A percentile compares a stretch with the other conserved stretches of the same genome.
Conservation (phyloP, 2,888 invertebrate genomes). For the Lucinisca nassula region DNA sequence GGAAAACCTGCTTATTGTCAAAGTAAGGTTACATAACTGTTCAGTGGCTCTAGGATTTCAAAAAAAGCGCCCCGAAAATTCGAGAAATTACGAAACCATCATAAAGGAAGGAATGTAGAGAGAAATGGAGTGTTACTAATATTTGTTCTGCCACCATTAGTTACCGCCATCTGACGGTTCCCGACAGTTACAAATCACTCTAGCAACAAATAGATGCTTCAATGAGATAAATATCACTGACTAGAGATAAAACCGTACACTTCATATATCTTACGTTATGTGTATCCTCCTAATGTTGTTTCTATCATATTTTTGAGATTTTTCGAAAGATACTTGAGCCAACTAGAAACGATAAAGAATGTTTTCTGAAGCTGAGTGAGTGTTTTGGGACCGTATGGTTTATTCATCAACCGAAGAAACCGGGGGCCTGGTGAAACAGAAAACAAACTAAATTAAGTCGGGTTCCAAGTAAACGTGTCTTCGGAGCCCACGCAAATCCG, state of each 20-base stretch:
- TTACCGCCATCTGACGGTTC: neutral
- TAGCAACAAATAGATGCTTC: conserved; percentile 66
- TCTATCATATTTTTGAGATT: conserved; percentile 13
- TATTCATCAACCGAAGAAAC: neutral
- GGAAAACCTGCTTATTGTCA: no score
- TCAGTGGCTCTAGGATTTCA: no score
- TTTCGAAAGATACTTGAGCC: neutral
- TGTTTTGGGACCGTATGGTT: neutral
- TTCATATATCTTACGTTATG: conserved; percentile 62
- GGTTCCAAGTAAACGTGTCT: no score
- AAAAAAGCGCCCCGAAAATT: no score
- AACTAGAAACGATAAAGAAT: conserved; percentile 3
- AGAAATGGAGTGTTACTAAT: conserved; percentile 3
- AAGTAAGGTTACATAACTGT: no score
- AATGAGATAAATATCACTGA: conserved; percentile 46
- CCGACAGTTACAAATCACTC: conserved; percentile 66
- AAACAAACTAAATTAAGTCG: no score
- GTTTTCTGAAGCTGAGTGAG: neutral
- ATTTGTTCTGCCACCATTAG: neutral
- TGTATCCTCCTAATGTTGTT: conserved; percentile 27
- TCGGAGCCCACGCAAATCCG: no score
- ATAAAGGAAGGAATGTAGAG: neutral
- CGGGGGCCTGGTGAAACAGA: no score
- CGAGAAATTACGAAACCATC: no score
- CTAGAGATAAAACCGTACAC: conserved; percentile 52